phyloP scores from a whole-genome alignment of 1,140 invertebrate genomes.

The Ceratoteleas bidentatus region DNA sequence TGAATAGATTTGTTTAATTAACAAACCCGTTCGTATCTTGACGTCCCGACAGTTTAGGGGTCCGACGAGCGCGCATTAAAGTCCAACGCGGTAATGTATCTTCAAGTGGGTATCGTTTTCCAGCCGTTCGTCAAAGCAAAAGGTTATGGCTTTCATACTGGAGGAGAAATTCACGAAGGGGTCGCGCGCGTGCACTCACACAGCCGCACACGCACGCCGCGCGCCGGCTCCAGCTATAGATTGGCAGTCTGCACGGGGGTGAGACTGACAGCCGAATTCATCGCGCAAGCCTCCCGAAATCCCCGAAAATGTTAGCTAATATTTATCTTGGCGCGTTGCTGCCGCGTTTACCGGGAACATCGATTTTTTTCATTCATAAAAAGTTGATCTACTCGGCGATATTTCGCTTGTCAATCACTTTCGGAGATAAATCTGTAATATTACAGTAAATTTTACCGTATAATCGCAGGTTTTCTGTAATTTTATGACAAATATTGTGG shows the following conservation, averaged over 20 bases:
- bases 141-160: slow-evolving; percentile 32
- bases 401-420: too few species aligned
- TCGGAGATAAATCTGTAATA: too few species aligned
- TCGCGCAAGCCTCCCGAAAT: slow-evolving; percentile 12
- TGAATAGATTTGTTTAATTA: slow-evolving; percentile 34
- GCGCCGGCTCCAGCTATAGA: background rate
- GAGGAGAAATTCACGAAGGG: slow-evolving; percentile 36
- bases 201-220: slow-evolving; percentile 22
- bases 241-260: slow-evolving; percentile 28
- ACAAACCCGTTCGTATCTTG: slow-evolving; percentile 1
- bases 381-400: too few species aligned
- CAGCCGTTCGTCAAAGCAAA: slow-evolving; percentile 45
- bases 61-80: slow-evolving; percentile 21
- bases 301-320: slow-evolving; percentile 23
- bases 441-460: too few species aligned
- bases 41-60: background rate
- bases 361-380: background rate
- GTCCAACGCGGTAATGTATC: slow-evolving; percentile 27
- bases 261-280: slow-evolving; percentile 45
- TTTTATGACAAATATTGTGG: too few species aligned
- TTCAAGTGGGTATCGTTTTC: slow-evolving; percentile 53
- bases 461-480: too few species aligned
- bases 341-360: slow-evolving; percentile 9
- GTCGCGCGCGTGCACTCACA: slow-evolving; percentile 13
- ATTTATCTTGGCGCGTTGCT: slow-evolving; percentile 24